Percentiles rank a stretch among this genome's conserved stretches.
phyloP scores from a whole-genome alignment of 2,888 invertebrate genomes.

The Dasypogon diadema region DNA sequence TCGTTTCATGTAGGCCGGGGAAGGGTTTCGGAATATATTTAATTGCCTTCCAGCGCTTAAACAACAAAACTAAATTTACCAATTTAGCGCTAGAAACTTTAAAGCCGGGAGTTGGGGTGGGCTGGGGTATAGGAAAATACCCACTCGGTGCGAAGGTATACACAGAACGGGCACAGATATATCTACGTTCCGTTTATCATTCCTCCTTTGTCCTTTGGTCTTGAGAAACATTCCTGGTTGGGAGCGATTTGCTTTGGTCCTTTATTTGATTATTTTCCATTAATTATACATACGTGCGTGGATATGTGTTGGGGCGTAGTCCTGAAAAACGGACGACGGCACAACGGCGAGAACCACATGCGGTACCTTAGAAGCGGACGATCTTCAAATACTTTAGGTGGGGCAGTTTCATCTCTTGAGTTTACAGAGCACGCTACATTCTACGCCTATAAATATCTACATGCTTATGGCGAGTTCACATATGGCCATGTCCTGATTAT shows the following conservation, averaged over 20 bases:
- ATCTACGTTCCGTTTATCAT: slow-evolving; percentile 45
- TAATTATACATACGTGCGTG: slow-evolving; percentile 56
- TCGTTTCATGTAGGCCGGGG: background rate
- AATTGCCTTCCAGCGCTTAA: slow-evolving; percentile 54
- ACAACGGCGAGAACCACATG: slow-evolving; percentile 44
- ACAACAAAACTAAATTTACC: slow-evolving; percentile 53
- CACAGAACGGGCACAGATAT: slow-evolving; percentile 18
- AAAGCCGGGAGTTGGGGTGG: background rate
- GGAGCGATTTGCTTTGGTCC: slow-evolving; percentile 56
- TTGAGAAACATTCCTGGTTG: slow-evolving; percentile 54
- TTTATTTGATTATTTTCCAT: slow-evolving; percentile 57
- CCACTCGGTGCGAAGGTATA: slow-evolving; percentile 34
- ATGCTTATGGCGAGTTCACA: slow-evolving; percentile 33
- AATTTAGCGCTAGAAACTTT: slow-evolving; percentile 52
- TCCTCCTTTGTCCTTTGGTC: slow-evolving; percentile 51
- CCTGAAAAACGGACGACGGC: slow-evolving; percentile 44
- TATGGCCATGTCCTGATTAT: slow-evolving; percentile 41
- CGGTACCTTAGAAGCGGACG: slow-evolving; percentile 39
- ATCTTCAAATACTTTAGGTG: slow-evolving; percentile 24
- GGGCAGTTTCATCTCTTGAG: background rate
- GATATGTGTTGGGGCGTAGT: slow-evolving; percentile 6
- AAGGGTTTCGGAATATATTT: slow-evolving; percentile 51
- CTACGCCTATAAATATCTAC: slow-evolving; percentile 11
- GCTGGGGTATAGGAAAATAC: background rate
- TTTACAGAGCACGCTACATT: background rate